Evolutionary conservation across 2,113 vertebrate genomes (phyloP).

Genomic region (Corydoras sp.): DNA sequence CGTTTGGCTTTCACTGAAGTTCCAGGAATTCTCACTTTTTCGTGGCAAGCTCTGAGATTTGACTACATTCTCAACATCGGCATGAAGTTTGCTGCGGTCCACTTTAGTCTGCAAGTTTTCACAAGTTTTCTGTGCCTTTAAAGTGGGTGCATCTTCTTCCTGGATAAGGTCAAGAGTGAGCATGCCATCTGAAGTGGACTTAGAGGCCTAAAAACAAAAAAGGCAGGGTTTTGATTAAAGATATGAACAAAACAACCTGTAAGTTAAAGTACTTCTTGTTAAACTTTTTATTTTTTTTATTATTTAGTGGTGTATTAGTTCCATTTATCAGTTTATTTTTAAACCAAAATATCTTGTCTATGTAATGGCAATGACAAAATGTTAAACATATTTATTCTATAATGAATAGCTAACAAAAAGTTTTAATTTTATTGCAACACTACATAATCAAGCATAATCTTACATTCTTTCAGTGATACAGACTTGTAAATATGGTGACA

Average conservation of each 20-base stretch:
- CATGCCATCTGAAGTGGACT: conserved; percentile 85
- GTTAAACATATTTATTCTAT: no score
- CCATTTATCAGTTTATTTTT: no score
- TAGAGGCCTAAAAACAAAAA: conserved; percentile 72
- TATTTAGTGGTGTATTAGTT: background rate
- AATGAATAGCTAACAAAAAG: no score
- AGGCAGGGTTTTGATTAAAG: background rate
- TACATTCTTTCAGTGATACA: no score
- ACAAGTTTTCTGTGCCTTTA: conserved; percentile 52
- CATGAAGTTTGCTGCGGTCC: conserved; percentile 39
- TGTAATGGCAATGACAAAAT: no score
- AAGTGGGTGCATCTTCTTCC: conserved; percentile 73
- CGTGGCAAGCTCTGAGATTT: conserved; percentile 64
- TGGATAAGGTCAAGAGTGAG: conserved; percentile 93
- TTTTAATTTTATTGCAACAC: no score
- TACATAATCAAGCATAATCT: no score
- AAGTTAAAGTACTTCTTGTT: background rate
- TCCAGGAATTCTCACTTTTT: conserved; percentile 53
- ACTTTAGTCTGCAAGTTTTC: conserved; percentile 56
- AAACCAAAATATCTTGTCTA: no score
- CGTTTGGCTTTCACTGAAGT: conserved; percentile 53
- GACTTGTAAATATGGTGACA: no score
- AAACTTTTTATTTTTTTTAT: background rate
- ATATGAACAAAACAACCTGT: background rate
- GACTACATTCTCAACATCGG: conserved; percentile 39